A percentile compares a stretch with the other conserved stretches of the same genome.
These are phyloP conservation scores for Eupeodes corollae DNA, from an alignment of 1,140 invertebrate genomes.

Conservation along the genomic window DNA sequence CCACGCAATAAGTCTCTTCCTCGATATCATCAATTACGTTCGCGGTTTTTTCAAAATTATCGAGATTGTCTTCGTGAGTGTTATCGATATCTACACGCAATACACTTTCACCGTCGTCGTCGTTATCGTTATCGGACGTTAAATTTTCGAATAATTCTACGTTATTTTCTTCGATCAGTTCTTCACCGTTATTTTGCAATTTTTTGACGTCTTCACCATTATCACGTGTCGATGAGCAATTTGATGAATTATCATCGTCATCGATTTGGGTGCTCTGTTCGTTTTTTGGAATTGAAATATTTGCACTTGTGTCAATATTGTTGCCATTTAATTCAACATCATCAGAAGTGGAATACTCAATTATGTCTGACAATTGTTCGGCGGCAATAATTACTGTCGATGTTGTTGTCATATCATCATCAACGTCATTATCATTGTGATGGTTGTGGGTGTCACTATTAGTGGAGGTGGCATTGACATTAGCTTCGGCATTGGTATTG, in stretches of 20 bases:
- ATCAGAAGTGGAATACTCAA: too few species aligned
- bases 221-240: constrained; percentile 14
- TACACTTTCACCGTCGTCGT: constrained; percentile 7
- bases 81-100: too few species aligned
- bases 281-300: not conserved
- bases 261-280: constrained; percentile 4
- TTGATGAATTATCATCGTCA: constrained; percentile 4
- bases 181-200: not conserved
- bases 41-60: not conserved
- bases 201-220: constrained; percentile 19
- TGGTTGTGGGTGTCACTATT: too few species aligned
- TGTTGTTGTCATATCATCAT: too few species aligned
- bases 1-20: not conserved
- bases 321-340: too few species aligned
- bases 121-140: not conserved
- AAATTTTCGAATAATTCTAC: not conserved
- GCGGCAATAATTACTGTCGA: too few species aligned
- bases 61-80: too few species aligned
- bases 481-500: too few species aligned
- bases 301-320: too few species aligned
- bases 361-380: too few species aligned
- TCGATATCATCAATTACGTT: not conserved
- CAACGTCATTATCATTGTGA: too few species aligned
- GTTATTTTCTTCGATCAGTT: not conserved
- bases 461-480: too few species aligned